Conservation (phyloP, 2,797 vertebrate species). For the Lepus oiostolus region DNA sequence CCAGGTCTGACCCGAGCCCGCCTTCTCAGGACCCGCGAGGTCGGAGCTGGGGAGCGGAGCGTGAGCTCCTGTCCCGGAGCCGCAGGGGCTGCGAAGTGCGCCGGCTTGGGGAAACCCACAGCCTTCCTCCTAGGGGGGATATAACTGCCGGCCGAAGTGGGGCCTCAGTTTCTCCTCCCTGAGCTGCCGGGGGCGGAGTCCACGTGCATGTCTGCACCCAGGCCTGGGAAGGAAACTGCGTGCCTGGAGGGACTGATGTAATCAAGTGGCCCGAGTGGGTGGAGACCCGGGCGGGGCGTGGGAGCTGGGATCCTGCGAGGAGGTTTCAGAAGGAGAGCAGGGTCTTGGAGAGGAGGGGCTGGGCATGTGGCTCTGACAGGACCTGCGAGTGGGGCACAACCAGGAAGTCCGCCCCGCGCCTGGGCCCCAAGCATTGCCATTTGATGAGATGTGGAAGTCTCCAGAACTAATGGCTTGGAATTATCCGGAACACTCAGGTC, state of each 20-base stretch:
- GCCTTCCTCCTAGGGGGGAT: background rate
- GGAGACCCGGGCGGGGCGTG: background rate
- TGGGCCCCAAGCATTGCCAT: background rate
- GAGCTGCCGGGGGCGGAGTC: background rate
- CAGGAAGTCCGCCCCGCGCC: background rate
- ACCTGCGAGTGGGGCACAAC: background rate
- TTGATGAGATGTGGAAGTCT: background rate
- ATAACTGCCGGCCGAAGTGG: background rate
- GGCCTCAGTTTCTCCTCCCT: background rate
- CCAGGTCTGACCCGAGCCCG: rapidly evolving
- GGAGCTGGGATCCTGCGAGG: background rate
- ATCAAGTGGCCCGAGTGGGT: background rate
- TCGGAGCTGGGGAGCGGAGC: rapidly evolving
- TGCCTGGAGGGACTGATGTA: background rate
- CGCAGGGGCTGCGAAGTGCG: background rate
- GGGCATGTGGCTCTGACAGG: background rate
- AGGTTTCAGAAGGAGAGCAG: background rate
- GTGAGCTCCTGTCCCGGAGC: background rate
- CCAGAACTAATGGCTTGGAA: background rate
- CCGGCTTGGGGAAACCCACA: rapidly evolving
- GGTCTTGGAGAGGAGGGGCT: background rate
- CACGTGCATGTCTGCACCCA: background rate
- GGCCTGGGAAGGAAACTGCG: background rate
- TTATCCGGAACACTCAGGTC: background rate
- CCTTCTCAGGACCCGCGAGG: rapidly evolving